phyloP scores from a whole-genome alignment of 2,888 invertebrate species.

The Eupithecia centaureata region DNA sequence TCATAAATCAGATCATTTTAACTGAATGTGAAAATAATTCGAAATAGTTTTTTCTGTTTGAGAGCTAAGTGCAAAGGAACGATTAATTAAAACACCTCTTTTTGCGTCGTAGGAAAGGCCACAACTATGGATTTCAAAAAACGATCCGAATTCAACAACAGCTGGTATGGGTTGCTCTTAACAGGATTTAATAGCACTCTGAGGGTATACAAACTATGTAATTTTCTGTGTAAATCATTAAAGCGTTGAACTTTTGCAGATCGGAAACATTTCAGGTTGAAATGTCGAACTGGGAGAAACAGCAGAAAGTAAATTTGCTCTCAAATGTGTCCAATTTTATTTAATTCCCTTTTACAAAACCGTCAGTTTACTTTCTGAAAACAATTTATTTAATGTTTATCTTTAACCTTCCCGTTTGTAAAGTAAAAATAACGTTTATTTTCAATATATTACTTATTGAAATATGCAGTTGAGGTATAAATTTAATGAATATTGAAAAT shows the following conservation, averaged over 20 bases:
- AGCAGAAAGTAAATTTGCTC: not conserved
- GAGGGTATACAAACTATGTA: not conserved
- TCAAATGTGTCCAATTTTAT: conserved; percentile 3
- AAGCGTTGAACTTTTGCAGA: not conserved
- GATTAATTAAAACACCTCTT: not conserved
- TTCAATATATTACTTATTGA: not conserved
- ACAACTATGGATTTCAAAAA: not conserved
- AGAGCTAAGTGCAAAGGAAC: not conserved
- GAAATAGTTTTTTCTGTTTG: not conserved
- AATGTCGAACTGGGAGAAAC: not conserved
- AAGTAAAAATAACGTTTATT: not conserved
- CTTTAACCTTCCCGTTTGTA: not conserved
- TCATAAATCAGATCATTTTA: not conserved
- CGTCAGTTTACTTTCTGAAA: not conserved
- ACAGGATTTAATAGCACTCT: not conserved
- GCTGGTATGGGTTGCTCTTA: not conserved
- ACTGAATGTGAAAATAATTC: no score
- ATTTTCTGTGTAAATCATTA: not conserved
- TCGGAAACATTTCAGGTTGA: not conserved
- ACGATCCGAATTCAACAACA: not conserved
- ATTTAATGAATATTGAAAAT: not conserved
- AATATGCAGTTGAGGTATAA: not conserved
- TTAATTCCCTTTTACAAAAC: not conserved
- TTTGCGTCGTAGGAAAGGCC: not conserved
- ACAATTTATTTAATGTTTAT: not conserved